Percentiles rank a stretch among this genome's conserved stretches.
Conservation (phyloP, 2,888 invertebrate genomes). For the Lutraria lutraria region DNA sequence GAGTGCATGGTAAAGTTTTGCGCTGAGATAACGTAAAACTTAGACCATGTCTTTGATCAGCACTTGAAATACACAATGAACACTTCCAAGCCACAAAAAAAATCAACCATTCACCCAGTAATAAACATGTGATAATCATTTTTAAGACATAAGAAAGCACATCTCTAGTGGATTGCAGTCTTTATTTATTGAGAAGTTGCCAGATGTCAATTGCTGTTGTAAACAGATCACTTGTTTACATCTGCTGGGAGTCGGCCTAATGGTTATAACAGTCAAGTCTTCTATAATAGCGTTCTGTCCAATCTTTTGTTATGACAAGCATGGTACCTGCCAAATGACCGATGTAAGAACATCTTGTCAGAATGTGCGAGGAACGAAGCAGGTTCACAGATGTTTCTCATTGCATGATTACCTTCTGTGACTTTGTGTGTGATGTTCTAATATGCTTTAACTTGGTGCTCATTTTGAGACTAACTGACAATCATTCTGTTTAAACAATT, state of each 20-base stretch:
- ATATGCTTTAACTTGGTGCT: not conserved
- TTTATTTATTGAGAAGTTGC: slow-evolving; percentile 17
- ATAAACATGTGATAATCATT: not conserved
- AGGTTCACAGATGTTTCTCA: not conserved
- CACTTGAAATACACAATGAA: not conserved
- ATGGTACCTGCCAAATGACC: slow-evolving; percentile 20
- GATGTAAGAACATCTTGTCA: not conserved
- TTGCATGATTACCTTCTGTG: not conserved
- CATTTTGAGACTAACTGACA: not conserved
- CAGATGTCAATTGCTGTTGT: slow-evolving; percentile 33
- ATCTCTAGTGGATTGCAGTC: not conserved
- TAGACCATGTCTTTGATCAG: not conserved
- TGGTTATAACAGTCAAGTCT: slow-evolving; percentile 17
- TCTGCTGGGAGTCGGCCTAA: slow-evolving; percentile 13
- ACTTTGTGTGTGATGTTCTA: not conserved
- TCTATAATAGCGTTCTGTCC: not conserved
- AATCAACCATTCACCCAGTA: not conserved
- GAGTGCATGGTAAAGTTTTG: no score
- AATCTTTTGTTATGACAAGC: slow-evolving; percentile 26
- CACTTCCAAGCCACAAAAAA: slow-evolving; percentile 1
- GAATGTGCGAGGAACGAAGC: not conserved
- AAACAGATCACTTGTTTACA: slow-evolving; percentile 29
- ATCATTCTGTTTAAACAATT: not conserved
- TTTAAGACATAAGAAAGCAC: not conserved
- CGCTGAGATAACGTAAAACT: no score